Evolutionary conservation across 2,797 vertebrate genomes (phyloP), one percentile per base, ranked within the genome.

Genomic region (Distichodus sexfasciatus): DNA sequence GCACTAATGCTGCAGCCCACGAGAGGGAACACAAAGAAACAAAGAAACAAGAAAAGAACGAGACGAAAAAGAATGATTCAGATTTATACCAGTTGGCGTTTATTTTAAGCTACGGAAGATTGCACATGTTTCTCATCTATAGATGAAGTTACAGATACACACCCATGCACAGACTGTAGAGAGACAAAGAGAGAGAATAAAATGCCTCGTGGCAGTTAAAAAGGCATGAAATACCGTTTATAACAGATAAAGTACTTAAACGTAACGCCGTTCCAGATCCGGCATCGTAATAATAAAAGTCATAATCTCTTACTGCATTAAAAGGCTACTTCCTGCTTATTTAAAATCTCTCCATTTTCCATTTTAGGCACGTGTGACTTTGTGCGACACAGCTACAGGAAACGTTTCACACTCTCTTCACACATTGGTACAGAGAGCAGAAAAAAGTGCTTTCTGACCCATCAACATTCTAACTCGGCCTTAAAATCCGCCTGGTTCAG

Each of bases 321-420:
- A 24, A 19, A 36, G 29, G 48, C 14, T 51, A 23, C 1, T 57
- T 31, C 60, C 17, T 9, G 24, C 50, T 12, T 23, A 64, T 85
- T 82, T 78, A 80, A 64, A 36, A 46, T 23, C 78, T 55, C 57
- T 77, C 76, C 74, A 14, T 62, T 40, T 3, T 48, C 29, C 54
- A 43, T 40, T 71, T 73, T 69, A 90, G 86, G 88, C 89, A 91
- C 87, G 80, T 83, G 61, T 53, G 68, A 80, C 64, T 75, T 77
- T 83, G 84, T 84, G 81, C 78, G 83, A 86, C 54, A 79, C 31
- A 43, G 63, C 74, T 71, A 74, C 60, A 64, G 31, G 5, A 55
- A 24, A 71, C 19, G 21, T 61, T 57, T 51, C 31, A 36, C 69
- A 74, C 43, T 57, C 33, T 40, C 63, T 24, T 26, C 43, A 61